Base-by-base conservation (phyloP, 2,888 invertebrate genomes). In the Gisinianus flammeolus region DNA sequence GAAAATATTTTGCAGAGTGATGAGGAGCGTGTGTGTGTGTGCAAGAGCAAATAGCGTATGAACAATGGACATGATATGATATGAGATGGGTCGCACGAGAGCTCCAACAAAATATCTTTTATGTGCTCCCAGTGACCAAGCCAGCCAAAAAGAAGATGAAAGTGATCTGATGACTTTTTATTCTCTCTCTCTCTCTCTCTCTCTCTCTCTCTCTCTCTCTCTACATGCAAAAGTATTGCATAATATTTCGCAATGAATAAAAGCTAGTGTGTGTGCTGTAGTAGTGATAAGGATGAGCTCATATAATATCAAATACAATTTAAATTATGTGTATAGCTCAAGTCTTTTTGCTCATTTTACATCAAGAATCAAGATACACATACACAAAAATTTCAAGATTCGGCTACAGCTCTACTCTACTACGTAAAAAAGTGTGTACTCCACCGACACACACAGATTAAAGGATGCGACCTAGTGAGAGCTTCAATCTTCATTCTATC, bases 91-190 rank as follows among this genome's bases (percentile, higher is more conserved):
- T 30, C 64, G 26, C 64, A 64, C 64, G 64, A 64, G 28, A 24
- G 16, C 16, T 26, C 5, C 26, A 26, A 24, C n/a, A n/a, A n/a
- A n/a, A n/a, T n/a, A n/a, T n/a, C n/a, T n/a, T n/a, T n/a, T n/a
- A n/a, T n/a, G n/a, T n/a, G 26, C 28, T 54, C 54, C 52, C 30
- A 31, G 54, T 54, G 26, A 64, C 28, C 16, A 64, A 64, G 64
- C 30, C 19, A 64, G 68, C 12, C n/a, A 30, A 52, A 19, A 28
- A 5, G 77, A 81, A 78, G 79, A 81, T 79, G 81, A 81, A 81
- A 81, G 81, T 81, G 81, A 81, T 78, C 81, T 79, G 78, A 74
- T 79, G 81, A 78, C 79, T 81, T 76, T 80, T 78, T 64, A n/a
- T n/a, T n/a, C n/a, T n/a, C n/a, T n/a, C n/a, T n/a, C n/a, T n/a